Evolutionary conservation across 2,113 vertebrate species (phyloP), one percentile per base, ranked within the genome.

Genomic region (Podarcis muralis): DNA sequence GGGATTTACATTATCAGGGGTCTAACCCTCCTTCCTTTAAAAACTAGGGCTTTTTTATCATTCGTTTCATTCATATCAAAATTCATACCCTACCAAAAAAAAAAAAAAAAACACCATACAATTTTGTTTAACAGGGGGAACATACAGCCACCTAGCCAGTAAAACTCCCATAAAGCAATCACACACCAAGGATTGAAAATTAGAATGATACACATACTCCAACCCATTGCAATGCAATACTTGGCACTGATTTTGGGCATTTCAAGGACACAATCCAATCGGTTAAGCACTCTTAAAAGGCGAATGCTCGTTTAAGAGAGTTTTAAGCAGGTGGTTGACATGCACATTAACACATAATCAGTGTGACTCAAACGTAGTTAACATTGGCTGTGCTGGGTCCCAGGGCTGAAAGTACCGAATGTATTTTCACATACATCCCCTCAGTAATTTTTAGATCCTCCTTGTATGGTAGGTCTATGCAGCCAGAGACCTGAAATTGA

Each of bases 1-100:
- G 59, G 91, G 86, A 92, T 86, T 93, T 84, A 65, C 93, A 91
- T 87, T 89, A 90, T 30, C 53, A 87, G 92, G 91, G 92, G 92
- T 92, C 87, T 1, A 53, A 53, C 88, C 91, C 66, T 68, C n/a
- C 93, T 93, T 88, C 92, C 91, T 82, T 87, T 92, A 88, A 35
- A 93, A 90, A 87, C 16, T 12, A 53, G 48, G 48, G 48, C 9
- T 53, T 53, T 43, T 62, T 62, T 20, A 62, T 18, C 18, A 62
- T 62, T 62, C 8, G 5, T 62, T 62, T 62, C 8, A 15, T 20
- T 27, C 4, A 15, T n/a, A 48, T 18, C 37, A 65, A 75, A 72
- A 74, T 18, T 6, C 2, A 23, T 8, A 66, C 11, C 4, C 4
- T 16, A 8, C 25, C 59, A 48, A 66, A 86, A 9, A 57, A 76